Conservation (phyloP, 2,888 invertebrate genomes). For the Steinernema scapterisci region DNA sequence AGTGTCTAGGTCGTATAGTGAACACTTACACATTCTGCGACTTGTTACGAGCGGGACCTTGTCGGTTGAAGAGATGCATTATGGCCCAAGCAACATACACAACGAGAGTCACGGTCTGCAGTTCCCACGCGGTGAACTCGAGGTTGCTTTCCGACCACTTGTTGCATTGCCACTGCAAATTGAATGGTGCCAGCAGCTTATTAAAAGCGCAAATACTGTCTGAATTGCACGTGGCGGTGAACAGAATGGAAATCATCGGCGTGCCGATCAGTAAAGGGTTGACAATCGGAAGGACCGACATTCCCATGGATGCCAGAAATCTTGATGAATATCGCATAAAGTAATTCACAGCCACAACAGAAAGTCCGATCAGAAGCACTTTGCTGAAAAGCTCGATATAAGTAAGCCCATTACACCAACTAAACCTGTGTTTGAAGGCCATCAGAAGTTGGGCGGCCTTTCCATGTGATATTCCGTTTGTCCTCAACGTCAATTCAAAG, state of each 20-base stretch:
- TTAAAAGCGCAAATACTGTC: slow-evolving; percentile 44
- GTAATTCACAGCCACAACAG: slow-evolving; percentile 49
- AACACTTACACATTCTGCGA: slow-evolving; percentile 7
- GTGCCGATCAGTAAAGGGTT: slow-evolving; percentile 57
- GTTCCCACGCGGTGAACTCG: slow-evolving; percentile 37
- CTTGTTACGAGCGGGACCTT: slow-evolving; percentile 10
- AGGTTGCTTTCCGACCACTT: slow-evolving; percentile 19
- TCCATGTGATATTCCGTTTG: neutral
- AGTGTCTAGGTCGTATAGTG: neutral
- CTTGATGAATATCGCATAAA: slow-evolving; percentile 54
- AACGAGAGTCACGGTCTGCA: slow-evolving; percentile 29
- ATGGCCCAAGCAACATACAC: neutral
- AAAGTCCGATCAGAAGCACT: slow-evolving; percentile 44
- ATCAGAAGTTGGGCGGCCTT: neutral
- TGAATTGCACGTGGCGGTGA: slow-evolving; percentile 50
- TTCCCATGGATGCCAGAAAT: slow-evolving; percentile 59
- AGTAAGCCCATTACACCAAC: slow-evolving; percentile 30
- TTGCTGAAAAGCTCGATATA: neutral
- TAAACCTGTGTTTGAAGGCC: neutral
- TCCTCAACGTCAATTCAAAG: slow-evolving; percentile 37
- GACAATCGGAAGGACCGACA: slow-evolving; percentile 45
- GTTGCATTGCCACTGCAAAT: slow-evolving; percentile 38
- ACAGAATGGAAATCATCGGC: slow-evolving; percentile 50
- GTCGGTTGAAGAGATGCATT: neutral
- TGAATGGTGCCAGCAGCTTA: slow-evolving; percentile 36